Conservation (phyloP, 2,113 vertebrate genomes). For the Macrotus californicus region DNA sequence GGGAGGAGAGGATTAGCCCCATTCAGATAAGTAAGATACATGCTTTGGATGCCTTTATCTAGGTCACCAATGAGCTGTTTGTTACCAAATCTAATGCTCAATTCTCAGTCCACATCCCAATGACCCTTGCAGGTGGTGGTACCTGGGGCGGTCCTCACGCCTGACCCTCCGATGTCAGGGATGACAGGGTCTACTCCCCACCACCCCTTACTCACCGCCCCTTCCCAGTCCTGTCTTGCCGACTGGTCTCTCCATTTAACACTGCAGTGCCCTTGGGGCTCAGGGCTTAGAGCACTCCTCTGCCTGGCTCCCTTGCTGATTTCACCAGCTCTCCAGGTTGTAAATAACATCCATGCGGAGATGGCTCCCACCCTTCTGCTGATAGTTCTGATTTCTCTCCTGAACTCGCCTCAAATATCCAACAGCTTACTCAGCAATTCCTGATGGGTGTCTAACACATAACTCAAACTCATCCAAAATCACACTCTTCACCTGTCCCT, state of each 20-base stretch:
- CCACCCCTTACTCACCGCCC: neutral
- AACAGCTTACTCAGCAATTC: neutral
- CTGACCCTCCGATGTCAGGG: neutral
- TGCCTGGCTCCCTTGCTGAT: neutral
- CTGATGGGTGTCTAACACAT: neutral
- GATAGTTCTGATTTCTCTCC: neutral
- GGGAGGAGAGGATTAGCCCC: neutral
- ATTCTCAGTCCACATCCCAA: accelerated
- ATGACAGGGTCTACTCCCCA: accelerated
- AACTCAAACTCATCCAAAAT: neutral
- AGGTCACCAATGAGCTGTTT: neutral
- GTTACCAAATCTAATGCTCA: accelerated
- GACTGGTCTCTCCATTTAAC: neutral
- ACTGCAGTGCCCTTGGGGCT: neutral
- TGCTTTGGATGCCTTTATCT: neutral
- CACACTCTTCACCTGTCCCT: neutral
- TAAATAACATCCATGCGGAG: neutral
- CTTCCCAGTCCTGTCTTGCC: no score
- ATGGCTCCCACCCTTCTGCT: neutral
- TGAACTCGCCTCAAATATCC: neutral
- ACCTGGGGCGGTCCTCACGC: neutral
- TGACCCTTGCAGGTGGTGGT: neutral
- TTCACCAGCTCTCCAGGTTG: neutral
- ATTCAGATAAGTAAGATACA: neutral
- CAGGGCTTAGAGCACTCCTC: neutral